phyloP scores from a whole-genome alignment of 2,797 vertebrate species.

The Okamejei kenojei region DNA sequence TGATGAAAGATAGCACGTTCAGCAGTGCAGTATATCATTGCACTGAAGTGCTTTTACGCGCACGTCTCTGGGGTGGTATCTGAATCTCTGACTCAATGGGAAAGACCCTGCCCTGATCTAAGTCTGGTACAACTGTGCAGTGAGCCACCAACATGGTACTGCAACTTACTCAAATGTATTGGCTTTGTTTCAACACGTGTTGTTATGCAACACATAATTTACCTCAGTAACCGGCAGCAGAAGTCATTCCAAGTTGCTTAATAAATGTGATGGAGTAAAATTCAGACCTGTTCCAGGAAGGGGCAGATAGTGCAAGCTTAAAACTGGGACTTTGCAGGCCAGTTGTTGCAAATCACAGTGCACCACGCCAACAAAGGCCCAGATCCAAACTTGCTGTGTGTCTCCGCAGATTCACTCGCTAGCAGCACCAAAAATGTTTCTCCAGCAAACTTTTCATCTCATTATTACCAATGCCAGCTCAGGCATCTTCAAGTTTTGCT shows the following conservation, averaged over 20 bases:
- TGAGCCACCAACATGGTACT: not conserved
- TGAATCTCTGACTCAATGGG: too few species aligned
- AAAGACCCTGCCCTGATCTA: too few species aligned
- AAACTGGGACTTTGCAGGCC: slow-evolving; percentile 36
- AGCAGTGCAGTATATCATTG: too few species aligned
- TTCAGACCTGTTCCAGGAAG: not conserved
- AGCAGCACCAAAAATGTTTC: not conserved
- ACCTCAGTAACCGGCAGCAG: too few species aligned
- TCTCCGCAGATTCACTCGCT: not conserved
- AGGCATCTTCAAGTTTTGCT: not conserved
- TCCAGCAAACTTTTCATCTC: not conserved
- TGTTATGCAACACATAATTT: not conserved
- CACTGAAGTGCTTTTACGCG: too few species aligned
- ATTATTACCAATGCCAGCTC: not conserved
- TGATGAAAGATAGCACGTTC: too few species aligned
- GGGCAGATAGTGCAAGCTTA: not conserved
- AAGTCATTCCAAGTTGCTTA: not conserved
- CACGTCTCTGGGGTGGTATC: too few species aligned
- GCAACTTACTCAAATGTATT: not conserved
- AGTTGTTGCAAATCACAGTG: not conserved
- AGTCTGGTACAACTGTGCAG: not conserved
- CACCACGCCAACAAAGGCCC: slow-evolving; percentile 31
- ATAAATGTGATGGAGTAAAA: not conserved
- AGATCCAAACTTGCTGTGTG: not conserved
- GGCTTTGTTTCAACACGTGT: not conserved